A percentile compares a stretch with the other conserved stretches of the same genome.
phyloP scores from a whole-genome alignment of 2,797 vertebrate genomes.

The Leontocebus nigricollis region DNA sequence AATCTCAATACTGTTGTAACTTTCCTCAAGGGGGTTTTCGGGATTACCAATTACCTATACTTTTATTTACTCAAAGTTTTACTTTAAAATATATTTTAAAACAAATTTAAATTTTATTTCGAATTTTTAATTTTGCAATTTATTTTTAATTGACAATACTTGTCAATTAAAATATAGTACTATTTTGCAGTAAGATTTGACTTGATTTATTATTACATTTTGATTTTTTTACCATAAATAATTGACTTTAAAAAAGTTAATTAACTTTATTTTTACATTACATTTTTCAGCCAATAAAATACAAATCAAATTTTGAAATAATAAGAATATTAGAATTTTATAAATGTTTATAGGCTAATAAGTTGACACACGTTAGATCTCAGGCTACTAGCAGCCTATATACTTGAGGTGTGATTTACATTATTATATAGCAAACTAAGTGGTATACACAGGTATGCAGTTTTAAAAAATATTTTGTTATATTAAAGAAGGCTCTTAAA shows the following conservation, averaged over 20 bases:
- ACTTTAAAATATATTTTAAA: background rate
- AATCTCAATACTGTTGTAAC: background rate
- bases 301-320: background rate
- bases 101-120: background rate
- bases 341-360: background rate
- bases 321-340: background rate
- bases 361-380: background rate
- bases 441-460: background rate
- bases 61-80: background rate
- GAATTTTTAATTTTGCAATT: background rate
- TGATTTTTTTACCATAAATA: background rate
- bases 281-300: background rate
- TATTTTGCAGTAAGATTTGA: background rate
- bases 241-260: background rate
- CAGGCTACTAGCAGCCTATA: background rate
- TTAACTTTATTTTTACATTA: background rate
- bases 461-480: background rate
- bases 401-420: background rate
- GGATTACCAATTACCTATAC: background rate
- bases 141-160: background rate
- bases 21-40: background rate
- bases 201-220: background rate
- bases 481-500: background rate
- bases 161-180: background rate
- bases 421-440: background rate